These are phyloP conservation scores for Erethizon dorsatum DNA, from an alignment of 2,797 vertebrate species.

Conservation along the genomic window DNA sequence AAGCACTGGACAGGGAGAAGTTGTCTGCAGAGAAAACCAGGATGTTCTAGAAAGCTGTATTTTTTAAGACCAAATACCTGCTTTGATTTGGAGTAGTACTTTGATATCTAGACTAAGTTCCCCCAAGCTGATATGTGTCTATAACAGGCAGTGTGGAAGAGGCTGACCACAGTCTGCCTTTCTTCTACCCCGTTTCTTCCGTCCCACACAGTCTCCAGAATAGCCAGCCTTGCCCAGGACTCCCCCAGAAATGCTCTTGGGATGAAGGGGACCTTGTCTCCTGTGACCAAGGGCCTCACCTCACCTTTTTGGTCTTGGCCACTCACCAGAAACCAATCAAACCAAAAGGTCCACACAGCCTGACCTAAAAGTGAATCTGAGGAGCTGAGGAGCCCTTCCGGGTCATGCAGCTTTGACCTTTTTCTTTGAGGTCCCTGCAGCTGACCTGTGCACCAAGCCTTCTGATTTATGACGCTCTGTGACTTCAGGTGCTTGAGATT, in stretches of 20 bases:
- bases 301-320: not conserved
- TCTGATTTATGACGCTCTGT: not conserved
- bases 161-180: not conserved
- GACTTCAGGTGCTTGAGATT: not conserved
- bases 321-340: not conserved
- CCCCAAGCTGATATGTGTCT: not conserved
- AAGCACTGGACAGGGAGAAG: not conserved
- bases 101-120: not conserved
- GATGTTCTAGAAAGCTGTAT: not conserved
- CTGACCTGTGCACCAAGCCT: not conserved
- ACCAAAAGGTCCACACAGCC: not conserved
- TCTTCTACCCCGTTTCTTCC: too few relatives aligned
- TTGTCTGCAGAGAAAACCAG: not conserved
- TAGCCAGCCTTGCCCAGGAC: rapidly evolving
- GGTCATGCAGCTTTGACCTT: not conserved
- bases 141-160: not conserved
- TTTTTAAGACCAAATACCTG: not conserved
- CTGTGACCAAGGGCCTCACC: not conserved
- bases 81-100: not conserved
- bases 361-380: not conserved
- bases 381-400: not conserved
- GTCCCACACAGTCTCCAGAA: not conserved
- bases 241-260: not conserved
- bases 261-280: not conserved
- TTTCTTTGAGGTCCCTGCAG: not conserved